Conservation (phyloP, 1,140 invertebrate genomes). For the Zophobas morio region DNA sequence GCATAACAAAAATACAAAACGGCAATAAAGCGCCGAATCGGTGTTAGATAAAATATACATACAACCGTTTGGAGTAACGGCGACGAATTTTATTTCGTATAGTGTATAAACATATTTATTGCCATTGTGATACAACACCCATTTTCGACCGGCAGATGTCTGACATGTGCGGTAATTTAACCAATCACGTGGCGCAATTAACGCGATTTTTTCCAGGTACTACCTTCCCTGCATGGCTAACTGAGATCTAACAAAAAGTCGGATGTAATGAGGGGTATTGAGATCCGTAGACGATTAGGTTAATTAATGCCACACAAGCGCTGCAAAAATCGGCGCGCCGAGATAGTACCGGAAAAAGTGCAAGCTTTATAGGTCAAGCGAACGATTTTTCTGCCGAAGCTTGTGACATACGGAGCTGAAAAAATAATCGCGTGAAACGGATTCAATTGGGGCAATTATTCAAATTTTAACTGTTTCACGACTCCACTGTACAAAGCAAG, state of each 20-base stretch:
- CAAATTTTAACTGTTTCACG: conserved; percentile 3
- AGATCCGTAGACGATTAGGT: conserved; percentile 36
- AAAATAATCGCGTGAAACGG: too few relatives aligned
- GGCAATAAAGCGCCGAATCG: conserved; percentile 1
- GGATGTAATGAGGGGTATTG: conserved; percentile 5
- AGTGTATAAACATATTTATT: background rate
- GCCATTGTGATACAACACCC: background rate
- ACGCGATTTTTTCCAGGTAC: background rate
- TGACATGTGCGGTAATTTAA: background rate
- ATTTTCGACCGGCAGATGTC: background rate
- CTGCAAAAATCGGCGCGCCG: conserved; percentile 1
- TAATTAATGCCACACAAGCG: conserved; percentile 49
- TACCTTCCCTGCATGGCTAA: conserved; percentile 45
- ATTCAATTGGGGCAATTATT: background rate
- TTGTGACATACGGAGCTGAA: too few relatives aligned
- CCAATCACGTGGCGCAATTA: background rate
- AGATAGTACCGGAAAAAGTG: background rate
- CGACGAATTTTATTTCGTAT: conserved; percentile 4
- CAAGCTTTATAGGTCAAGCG: background rate
- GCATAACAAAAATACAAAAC: conserved; percentile 6
- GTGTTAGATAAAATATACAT: conserved; percentile 1
- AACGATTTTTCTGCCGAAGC: background rate
- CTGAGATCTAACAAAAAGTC: conserved; percentile 38
- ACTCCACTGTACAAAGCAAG: background rate
- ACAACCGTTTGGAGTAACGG: conserved; percentile 3